Evolutionary conservation across 1,140 invertebrate genomes (phyloP).

Genomic region (Apis cerana): DNA sequence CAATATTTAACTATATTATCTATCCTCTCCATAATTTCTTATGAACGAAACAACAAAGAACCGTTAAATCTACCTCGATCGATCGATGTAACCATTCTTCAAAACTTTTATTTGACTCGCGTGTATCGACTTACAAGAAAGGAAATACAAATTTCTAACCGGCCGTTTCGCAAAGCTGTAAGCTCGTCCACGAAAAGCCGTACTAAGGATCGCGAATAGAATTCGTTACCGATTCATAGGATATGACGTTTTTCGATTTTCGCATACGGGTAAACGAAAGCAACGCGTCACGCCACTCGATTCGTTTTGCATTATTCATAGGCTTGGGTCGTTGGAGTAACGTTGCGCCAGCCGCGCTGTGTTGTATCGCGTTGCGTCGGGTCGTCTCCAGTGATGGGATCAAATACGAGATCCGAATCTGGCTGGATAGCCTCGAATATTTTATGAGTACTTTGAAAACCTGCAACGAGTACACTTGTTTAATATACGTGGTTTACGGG

Average conservation of each 20-base stretch:
- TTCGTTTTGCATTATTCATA: constrained; percentile 66
- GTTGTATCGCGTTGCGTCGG: not conserved
- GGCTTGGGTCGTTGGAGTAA: constrained; percentile 22
- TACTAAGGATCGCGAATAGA: not conserved
- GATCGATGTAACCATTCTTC: not conserved
- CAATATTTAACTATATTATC: no score
- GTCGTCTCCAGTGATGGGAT: not conserved
- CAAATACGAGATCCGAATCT: no score
- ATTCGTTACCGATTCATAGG: constrained; percentile 48
- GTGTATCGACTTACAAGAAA: not conserved
- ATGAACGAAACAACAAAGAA: no score
- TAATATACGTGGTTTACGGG: no score
- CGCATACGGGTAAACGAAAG: constrained; percentile 36
- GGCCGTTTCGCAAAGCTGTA: not conserved
- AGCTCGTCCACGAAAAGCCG: not conserved
- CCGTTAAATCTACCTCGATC: not conserved
- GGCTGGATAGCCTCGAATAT: no score
- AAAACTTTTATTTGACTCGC: not conserved
- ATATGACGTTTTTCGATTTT: constrained; percentile 45
- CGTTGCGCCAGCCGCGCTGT: constrained; percentile 3
- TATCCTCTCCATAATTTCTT: not conserved
- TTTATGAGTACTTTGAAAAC: no score
- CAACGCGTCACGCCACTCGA: constrained; percentile 28
- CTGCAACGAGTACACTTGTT: no score
- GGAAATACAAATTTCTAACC: constrained; percentile 7